These are phyloP conservation scores for Zaprionus davidi DNA, from an alignment of 1,140 invertebrate genomes.

Conservation along the genomic window DNA sequence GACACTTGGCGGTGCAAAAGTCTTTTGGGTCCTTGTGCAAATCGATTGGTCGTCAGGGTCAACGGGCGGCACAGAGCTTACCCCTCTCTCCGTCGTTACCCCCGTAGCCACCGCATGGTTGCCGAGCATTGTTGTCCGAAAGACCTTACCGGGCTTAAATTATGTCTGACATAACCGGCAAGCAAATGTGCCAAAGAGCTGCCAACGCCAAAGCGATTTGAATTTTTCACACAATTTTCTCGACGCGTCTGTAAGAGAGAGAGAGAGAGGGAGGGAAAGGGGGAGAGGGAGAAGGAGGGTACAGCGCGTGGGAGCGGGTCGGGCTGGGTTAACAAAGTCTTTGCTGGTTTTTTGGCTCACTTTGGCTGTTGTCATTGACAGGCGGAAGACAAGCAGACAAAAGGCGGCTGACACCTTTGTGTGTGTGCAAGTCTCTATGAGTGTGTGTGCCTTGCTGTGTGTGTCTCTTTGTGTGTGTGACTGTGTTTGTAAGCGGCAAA, in stretches of 20 bases:
- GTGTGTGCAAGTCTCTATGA: constrained; percentile 1
- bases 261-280: not conserved
- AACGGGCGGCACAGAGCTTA: constrained; percentile 69
- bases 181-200: constrained; percentile 63
- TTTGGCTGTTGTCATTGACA: constrained; percentile 75
- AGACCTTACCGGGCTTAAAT: constrained; percentile 71
- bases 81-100: not conserved
- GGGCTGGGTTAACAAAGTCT: constrained; percentile 65
- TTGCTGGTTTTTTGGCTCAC: constrained; percentile 69
- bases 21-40: constrained; percentile 56
- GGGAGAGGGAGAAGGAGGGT: not conserved
- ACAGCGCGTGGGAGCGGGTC: not conserved
- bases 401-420: constrained; percentile 76
- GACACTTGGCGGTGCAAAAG: constrained; percentile 51
- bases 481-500: constrained; percentile 48
- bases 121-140: constrained; percentile 39
- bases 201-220: constrained; percentile 63
- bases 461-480: constrained; percentile 29
- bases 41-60: constrained; percentile 76
- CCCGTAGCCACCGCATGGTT: not conserved
- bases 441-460: constrained; percentile 23
- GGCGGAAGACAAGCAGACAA: constrained; percentile 65
- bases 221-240: constrained; percentile 78
- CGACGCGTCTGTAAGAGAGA: constrained; percentile 31
- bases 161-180: constrained; percentile 71